Percentiles rank a stretch among this genome's conserved stretches.
These are phyloP conservation scores for Lepidurus arcticus DNA, from an alignment of 1,140 invertebrate species.

Conservation along the genomic window DNA sequence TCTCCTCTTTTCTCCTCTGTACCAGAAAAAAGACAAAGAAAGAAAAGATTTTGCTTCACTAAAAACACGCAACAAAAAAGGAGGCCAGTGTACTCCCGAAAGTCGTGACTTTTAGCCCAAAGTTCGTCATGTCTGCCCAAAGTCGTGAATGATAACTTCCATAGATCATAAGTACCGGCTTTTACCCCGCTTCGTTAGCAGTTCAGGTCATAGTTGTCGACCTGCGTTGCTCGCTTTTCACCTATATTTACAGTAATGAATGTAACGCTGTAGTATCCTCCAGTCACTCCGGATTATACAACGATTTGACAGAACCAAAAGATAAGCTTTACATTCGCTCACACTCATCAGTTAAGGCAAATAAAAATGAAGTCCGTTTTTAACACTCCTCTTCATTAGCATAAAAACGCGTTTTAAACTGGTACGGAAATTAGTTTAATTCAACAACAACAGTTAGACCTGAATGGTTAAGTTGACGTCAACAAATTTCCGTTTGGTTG, in stretches of 20 bases:
- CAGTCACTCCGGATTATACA: no score
- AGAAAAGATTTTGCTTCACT: no score
- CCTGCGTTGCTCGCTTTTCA: not conserved
- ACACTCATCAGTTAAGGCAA: no score
- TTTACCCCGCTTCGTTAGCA: not conserved
- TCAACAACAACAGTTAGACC: not conserved
- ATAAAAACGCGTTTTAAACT: no score
- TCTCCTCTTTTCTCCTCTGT: no score
- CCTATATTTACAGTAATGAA: not conserved
- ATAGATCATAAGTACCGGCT: not conserved
- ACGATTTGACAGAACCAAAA: no score
- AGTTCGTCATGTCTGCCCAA: not conserved
- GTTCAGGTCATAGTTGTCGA: not conserved
- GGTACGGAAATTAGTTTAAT: not conserved
- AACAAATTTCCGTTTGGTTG: not conserved
- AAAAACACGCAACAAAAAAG: not conserved
- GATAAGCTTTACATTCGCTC: no score
- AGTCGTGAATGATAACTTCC: not conserved
- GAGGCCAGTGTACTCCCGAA: not conserved
- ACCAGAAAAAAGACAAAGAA: no score
- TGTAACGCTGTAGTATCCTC: no score
- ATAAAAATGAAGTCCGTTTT: no score
- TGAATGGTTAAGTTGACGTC: not conserved
- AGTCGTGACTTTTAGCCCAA: not conserved
- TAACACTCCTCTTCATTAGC: no score